These are phyloP conservation scores for Acanthiza pusilla DNA, from an alignment of 2,797 vertebrate genomes.

Conservation along the genomic window DNA sequence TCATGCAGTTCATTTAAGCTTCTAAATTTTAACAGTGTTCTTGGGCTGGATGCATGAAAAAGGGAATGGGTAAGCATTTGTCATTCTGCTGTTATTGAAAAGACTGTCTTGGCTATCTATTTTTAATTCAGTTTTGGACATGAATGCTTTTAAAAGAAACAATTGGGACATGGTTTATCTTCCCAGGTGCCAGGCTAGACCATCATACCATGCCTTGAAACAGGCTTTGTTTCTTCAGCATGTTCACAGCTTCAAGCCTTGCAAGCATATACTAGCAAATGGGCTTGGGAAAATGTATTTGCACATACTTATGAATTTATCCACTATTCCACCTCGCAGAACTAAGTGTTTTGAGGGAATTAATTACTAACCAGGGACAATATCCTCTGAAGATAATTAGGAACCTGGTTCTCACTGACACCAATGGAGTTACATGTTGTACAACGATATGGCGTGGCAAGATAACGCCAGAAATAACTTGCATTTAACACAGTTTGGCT, in stretches of 20 bases:
- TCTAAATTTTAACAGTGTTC: conserved; percentile 32
- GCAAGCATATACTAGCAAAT: not conserved
- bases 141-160: conserved; percentile 1
- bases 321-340: not conserved
- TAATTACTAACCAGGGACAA: not conserved
- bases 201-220: not conserved
- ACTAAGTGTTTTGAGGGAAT: not conserved
- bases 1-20: not conserved
- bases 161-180: not conserved
- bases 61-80: not conserved
- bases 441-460: rapidly evolving
- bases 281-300: not conserved
- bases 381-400: not conserved
- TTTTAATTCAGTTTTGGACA: not conserved
- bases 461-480: not conserved
- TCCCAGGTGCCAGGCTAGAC: not conserved
- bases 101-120: not conserved
- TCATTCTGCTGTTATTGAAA: not conserved
- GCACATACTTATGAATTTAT: not conserved
- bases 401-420: not conserved
- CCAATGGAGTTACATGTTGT: not conserved
- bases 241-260: not conserved
- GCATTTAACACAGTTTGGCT: not conserved
- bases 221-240: not conserved
- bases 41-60: not conserved